phyloP scores from a whole-genome alignment of 2,888 invertebrate genomes.

The Nowickia ferox region DNA sequence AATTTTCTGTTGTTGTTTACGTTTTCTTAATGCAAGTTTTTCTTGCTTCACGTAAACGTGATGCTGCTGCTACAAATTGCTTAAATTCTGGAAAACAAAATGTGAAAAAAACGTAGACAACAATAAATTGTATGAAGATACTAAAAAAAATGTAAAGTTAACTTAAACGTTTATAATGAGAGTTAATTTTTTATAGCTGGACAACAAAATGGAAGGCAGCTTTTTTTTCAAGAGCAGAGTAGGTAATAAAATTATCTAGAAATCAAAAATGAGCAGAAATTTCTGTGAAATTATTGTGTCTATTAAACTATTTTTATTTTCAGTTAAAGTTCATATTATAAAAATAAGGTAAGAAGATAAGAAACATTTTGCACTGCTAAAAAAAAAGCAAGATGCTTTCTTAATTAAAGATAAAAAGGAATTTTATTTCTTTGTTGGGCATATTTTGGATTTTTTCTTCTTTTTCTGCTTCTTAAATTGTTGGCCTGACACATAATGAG shows the following conservation, averaged over 20 bases:
- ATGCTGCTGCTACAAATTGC: constrained; percentile 61
- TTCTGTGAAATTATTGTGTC: neutral
- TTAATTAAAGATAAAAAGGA: too few species aligned
- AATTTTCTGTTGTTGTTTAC: constrained; percentile 3
- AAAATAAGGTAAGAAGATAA: neutral
- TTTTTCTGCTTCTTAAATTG: too few species aligned
- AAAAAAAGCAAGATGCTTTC: too few species aligned
- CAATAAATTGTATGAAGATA: constrained; percentile 1
- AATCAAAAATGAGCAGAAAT: neutral
- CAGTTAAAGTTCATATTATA: neutral
- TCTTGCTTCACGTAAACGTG: constrained; percentile 56
- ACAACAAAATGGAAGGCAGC: neutral
- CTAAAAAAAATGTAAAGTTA: neutral
- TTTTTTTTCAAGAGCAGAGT: neutral
- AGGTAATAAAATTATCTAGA: constrained; percentile 15
- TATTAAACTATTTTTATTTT: neutral
- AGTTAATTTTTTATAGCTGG: constrained; percentile 9
- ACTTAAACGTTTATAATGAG: constrained; percentile 11
- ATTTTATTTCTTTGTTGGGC: neutral
- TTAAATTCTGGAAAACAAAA: constrained; percentile 32
- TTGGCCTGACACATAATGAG: neutral
- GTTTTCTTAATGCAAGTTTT: too few species aligned
- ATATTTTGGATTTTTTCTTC: neutral
- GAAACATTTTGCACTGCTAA: neutral
- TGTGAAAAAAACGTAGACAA: constrained; percentile 8